These are phyloP conservation scores for Corythoichthys intestinalis DNA, from an alignment of 2,113 vertebrate species.

Conservation along the genomic window DNA sequence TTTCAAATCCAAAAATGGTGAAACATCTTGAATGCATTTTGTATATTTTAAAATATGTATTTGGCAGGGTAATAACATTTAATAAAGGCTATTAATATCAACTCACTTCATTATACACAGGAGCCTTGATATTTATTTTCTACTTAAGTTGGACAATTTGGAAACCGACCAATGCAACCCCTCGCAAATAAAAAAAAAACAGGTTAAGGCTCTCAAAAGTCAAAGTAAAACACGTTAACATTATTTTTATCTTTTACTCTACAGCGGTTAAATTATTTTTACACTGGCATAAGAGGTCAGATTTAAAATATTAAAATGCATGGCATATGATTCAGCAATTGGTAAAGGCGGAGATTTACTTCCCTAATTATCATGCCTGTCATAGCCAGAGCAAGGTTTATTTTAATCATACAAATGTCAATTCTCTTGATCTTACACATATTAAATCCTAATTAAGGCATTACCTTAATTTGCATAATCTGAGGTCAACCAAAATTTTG, in stretches of 20 bases:
- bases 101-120: not conserved
- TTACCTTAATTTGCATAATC: no score
- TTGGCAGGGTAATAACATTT: conserved; percentile 4
- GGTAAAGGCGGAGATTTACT: no score
- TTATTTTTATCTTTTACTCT: not conserved
- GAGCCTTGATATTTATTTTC: not conserved
- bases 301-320: no score
- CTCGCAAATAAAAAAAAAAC: not conserved
- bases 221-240: not conserved
- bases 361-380: no score
- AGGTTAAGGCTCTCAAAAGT: not conserved
- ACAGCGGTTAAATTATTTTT: not conserved
- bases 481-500: not conserved
- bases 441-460: no score
- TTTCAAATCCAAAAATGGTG: not conserved
- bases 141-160: not conserved
- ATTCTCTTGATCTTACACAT: no score
- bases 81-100: conserved; percentile 7
- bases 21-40: conserved; percentile 6
- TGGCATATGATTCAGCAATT: no score
- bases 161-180: not conserved
- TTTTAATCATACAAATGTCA: no score
- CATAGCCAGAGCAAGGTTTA: no score
- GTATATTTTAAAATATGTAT: conserved; percentile 7
- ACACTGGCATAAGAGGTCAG: not conserved